Evolutionary conservation across 2,888 invertebrate genomes (phyloP).

Genomic region (Sarcophaga rosellei): DNA sequence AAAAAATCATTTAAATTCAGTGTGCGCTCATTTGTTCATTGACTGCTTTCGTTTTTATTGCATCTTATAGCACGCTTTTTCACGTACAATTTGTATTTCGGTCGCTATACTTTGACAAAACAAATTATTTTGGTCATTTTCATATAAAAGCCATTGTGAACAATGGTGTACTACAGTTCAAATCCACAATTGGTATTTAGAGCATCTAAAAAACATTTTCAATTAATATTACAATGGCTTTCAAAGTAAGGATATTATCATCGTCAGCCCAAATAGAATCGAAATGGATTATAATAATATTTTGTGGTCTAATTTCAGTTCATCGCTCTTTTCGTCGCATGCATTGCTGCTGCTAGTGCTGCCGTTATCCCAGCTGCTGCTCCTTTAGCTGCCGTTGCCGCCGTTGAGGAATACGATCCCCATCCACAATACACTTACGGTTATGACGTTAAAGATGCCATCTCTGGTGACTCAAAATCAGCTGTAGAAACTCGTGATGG

Average conservation of each 20-base stretch:
- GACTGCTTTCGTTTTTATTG: conserved; percentile 47
- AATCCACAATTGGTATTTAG: conserved; percentile 78
- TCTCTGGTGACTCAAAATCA: conserved; percentile 81
- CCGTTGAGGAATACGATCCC: conserved; percentile 79
- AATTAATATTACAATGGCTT: conserved; percentile 75
- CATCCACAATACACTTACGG: conserved; percentile 81
- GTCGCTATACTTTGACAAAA: conserved; percentile 45
- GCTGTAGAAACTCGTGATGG: conserved; percentile 81
- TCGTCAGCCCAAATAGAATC: neutral
- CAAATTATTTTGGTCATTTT: conserved; percentile 72
- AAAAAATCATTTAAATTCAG: neutral
- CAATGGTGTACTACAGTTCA: conserved; percentile 77
- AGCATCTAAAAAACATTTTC: conserved; percentile 73
- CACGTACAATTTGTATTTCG: neutral
- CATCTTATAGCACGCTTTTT: neutral
- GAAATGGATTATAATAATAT: conserved; percentile 16
- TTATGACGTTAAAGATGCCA: conserved; percentile 80
- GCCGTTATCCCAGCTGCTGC: conserved; percentile 76
- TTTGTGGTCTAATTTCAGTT: conserved; percentile 72
- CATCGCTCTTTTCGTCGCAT: conserved; percentile 76
- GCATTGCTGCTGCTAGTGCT: conserved; percentile 77
- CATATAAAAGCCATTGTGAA: conserved; percentile 72
- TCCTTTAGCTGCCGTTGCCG: conserved; percentile 75
- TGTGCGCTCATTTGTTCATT: neutral
- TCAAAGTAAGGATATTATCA: conserved; percentile 77